Conservation (phyloP, 2,113 vertebrate species). For the Perca flavescens region DNA sequence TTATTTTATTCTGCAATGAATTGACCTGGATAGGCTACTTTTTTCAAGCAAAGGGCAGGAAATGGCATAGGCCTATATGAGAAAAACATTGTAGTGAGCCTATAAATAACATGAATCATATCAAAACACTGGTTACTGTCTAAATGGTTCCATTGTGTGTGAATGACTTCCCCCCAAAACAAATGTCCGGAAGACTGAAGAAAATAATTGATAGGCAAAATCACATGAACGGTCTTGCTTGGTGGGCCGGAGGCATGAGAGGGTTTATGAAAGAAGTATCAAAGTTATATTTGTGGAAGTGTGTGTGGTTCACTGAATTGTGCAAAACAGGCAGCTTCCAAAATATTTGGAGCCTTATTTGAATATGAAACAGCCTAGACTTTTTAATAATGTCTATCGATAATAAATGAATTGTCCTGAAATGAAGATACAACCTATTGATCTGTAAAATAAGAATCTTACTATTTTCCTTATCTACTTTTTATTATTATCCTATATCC, state of each 20-base stretch:
- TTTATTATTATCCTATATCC: neutral
- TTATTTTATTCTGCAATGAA: neutral
- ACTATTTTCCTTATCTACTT: rapidly evolving
- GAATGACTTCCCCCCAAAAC: neutral
- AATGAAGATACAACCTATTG: neutral
- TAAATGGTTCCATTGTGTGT: neutral
- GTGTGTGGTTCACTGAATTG: neutral
- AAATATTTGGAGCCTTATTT: neutral
- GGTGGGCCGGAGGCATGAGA: constrained; percentile 4
- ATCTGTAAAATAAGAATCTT: neutral
- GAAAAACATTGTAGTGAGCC: neutral
- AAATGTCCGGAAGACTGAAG: neutral
- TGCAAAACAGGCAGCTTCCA: neutral
- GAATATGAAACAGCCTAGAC: neutral
- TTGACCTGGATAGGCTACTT: neutral
- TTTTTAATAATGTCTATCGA: neutral
- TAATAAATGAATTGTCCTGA: neutral
- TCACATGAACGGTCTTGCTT: constrained; percentile 35
- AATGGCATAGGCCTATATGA: neutral
- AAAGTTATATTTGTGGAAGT: constrained; percentile 19
- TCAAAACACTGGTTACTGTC: neutral
- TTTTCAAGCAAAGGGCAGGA: neutral
- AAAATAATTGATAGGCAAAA: neutral
- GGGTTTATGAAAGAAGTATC: constrained; percentile 20
- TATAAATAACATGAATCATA: neutral